phyloP scores from a whole-genome alignment of 1,140 invertebrate species.

The Lerema accius region DNA sequence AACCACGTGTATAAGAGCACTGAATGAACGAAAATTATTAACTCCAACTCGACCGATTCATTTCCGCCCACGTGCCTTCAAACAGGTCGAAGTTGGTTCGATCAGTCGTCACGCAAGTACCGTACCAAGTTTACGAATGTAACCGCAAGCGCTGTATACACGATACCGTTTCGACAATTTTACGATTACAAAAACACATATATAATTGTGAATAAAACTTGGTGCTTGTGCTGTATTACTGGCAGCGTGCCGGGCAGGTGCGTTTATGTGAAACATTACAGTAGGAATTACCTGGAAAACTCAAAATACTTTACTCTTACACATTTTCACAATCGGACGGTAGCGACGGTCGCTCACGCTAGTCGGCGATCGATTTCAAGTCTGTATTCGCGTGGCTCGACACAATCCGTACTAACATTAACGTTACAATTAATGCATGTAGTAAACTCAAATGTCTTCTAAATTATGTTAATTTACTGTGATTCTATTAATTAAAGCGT shows the following conservation, averaged over 20 bases:
- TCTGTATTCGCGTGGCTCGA: conserved; percentile 8
- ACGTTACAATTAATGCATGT: no score
- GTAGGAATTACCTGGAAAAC: conserved; percentile 76
- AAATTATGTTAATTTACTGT: no score
- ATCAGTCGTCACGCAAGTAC: neutral
- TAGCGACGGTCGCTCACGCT: conserved; percentile 40
- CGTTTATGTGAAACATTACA: conserved; percentile 80
- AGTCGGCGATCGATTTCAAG: neutral
- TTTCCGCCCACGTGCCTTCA: no score
- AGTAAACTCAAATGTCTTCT: no score
- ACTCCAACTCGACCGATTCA: no score
- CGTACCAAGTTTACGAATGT: conserved; percentile 8
- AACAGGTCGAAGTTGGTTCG: no score
- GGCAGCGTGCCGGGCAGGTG: conserved; percentile 81
- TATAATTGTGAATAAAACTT: conserved; percentile 79
- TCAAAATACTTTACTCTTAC: conserved; percentile 56
- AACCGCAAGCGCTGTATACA: conserved; percentile 47
- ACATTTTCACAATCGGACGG: conserved; percentile 49
- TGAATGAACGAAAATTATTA: no score
- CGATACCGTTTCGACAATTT: conserved; percentile 69
- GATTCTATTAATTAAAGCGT: no score
- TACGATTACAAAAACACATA: conserved; percentile 76
- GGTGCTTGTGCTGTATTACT: conserved; percentile 81
- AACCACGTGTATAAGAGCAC: no score
- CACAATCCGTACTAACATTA: no score